Conservation (phyloP, 2,797 vertebrate species). For the Epinephelus awoara region DNA sequence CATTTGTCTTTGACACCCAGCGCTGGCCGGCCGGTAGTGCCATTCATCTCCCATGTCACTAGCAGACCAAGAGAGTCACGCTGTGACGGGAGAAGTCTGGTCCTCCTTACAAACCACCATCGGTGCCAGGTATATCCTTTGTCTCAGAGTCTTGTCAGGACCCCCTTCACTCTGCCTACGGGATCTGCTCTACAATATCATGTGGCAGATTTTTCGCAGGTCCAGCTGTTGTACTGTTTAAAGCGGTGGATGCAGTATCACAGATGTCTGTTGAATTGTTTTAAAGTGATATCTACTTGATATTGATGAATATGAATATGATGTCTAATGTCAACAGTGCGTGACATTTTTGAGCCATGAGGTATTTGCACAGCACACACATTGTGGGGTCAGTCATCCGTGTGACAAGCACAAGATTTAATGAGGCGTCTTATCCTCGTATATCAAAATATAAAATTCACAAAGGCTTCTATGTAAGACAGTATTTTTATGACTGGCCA, state of each 20-base stretch:
- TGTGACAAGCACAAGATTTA: constrained; percentile 30
- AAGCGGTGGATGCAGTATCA: background rate
- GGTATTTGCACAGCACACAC: constrained; percentile 4
- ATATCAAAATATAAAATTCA: constrained; percentile 25
- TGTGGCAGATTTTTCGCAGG: background rate
- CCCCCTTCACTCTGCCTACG: constrained; percentile 4
- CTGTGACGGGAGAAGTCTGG: constrained; percentile 60
- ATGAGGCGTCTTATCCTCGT: constrained; percentile 33
- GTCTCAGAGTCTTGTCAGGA: constrained; percentile 44
- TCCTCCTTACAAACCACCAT: constrained; percentile 44
- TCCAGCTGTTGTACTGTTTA: constrained; percentile 6
- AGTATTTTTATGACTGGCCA: background rate
- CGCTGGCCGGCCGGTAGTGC: constrained; percentile 57
- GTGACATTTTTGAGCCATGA: constrained; percentile 4
- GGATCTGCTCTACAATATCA: constrained; percentile 14
- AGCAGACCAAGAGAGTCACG: constrained; percentile 58
- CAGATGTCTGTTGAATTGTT: constrained; percentile 4
- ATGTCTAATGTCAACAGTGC: constrained; percentile 1
- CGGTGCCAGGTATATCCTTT: constrained; percentile 43
- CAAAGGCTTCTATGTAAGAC: background rate
- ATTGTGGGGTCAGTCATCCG: constrained; percentile 5
- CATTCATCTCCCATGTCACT: constrained; percentile 81
- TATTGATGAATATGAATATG: constrained; percentile 27
- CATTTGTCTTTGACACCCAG: constrained; percentile 83
- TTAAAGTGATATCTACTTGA: background rate